phyloP scores from a whole-genome alignment of 1,140 invertebrate species.

The Fopius arisanus region DNA sequence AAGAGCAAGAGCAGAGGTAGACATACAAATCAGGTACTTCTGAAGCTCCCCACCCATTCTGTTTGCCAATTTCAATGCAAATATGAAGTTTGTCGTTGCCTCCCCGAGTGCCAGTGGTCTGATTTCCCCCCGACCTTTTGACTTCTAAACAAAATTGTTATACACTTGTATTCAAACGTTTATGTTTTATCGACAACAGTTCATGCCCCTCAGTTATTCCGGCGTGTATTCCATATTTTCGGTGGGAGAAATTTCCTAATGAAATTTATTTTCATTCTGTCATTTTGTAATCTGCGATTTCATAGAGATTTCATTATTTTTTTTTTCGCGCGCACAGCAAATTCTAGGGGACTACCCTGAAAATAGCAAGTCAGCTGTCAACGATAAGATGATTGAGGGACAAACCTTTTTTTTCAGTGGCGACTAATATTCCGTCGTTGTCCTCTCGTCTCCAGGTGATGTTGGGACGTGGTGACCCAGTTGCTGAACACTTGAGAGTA shows the following conservation, averaged over 20 bases:
- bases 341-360: too few relatives aligned
- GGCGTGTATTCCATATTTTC: neutral
- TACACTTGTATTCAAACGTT: conserved; percentile 11
- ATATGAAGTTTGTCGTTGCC: conserved; percentile 44
- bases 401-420: conserved; percentile 61
- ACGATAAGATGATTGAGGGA: too few relatives aligned
- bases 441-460: conserved; percentile 87
- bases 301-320: too few relatives aligned
- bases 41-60: conserved; percentile 12
- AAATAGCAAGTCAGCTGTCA: too few relatives aligned
- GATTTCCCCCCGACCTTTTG: neutral
- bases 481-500: conserved; percentile 80
- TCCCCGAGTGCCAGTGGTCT: conserved; percentile 36
- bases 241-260: too few relatives aligned
- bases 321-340: too few relatives aligned
- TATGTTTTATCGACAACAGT: neutral
- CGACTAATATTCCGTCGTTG: conserved; percentile 72
- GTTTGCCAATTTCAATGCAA: conserved; percentile 56
- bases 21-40: conserved; percentile 29
- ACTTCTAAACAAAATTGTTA: neutral
- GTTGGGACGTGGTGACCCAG: conserved; percentile 81
- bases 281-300: too few relatives aligned
- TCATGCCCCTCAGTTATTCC: neutral
- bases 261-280: too few relatives aligned
- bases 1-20: neutral